phyloP scores from a whole-genome alignment of 23 tunicate species.

The Ascidia mentula region DNA sequence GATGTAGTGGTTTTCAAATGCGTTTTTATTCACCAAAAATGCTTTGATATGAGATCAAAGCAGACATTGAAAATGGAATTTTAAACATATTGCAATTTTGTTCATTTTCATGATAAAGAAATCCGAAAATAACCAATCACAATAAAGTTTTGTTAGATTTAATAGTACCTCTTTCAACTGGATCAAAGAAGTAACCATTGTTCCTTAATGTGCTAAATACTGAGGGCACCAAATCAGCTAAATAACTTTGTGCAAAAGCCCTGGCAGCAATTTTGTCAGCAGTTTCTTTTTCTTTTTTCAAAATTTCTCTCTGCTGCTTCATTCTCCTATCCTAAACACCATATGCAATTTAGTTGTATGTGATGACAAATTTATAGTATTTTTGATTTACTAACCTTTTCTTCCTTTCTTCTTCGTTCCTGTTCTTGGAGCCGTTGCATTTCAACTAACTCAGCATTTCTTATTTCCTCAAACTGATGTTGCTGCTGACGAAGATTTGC shows the following conservation, averaged over 20 bases:
- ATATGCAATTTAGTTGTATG: background rate
- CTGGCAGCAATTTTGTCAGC: conserved; percentile 99
- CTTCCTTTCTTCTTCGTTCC: conserved; percentile 92
- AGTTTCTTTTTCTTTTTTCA: conserved; percentile 88
- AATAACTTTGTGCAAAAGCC: conserved; percentile 94
- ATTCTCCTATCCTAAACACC: conserved; percentile 60
- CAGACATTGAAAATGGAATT: background rate
- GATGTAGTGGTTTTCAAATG: background rate
- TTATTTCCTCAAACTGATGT: conserved; percentile 82
- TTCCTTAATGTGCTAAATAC: conserved; percentile 89
- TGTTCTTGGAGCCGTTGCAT: conserved; percentile 96
- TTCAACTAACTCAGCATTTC: conserved; percentile 93
- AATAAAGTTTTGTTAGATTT: too few species aligned
- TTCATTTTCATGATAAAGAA: background rate
- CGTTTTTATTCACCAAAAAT: background rate
- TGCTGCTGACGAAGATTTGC: conserved; percentile 93
- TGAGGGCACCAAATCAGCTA: conserved; percentile 88
- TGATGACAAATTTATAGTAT: background rate
- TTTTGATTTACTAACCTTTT: conserved; percentile 47
- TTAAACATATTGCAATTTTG: background rate
- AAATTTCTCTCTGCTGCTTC: conserved; percentile 89
- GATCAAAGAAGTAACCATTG: conserved; percentile 93
- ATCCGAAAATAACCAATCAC: too few species aligned
- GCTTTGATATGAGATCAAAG: background rate
- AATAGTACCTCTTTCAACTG: conserved; percentile 67